Evolutionary conservation across 2,888 invertebrate genomes (phyloP).

Genomic region (Melinaea marsaeus): DNA sequence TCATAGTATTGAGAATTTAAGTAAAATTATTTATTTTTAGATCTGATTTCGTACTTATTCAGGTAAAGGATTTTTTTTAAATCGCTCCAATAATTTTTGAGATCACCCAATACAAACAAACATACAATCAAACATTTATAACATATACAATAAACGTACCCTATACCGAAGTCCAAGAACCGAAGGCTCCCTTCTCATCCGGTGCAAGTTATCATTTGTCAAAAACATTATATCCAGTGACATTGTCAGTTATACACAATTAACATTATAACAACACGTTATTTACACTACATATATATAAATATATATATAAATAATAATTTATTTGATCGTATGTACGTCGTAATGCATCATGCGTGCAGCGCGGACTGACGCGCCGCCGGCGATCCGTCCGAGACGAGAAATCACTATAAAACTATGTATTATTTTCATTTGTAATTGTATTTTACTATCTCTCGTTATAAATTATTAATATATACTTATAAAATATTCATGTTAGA

Average conservation of each 20-base stretch:
- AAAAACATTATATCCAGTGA: slow-evolving; percentile 76
- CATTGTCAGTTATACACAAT: slow-evolving; percentile 47
- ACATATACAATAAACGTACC: slow-evolving; percentile 46
- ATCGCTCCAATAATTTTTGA: no score
- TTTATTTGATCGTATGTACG: slow-evolving; percentile 36
- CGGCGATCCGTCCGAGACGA: slow-evolving; percentile 40
- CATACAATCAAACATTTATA: neutral
- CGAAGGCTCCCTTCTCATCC: slow-evolving; percentile 69
- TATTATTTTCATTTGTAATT: slow-evolving; percentile 53
- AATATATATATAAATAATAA: neutral
- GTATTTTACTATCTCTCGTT: slow-evolving; percentile 32
- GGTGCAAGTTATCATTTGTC: slow-evolving; percentile 72
- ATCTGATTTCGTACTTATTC: no score
- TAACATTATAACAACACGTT: slow-evolving; percentile 48
- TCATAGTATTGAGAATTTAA: no score
- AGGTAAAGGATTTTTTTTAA: no score
- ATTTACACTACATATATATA: slow-evolving; percentile 10
- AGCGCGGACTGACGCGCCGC: slow-evolving; percentile 50
- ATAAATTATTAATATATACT: no score
- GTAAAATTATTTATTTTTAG: no score
- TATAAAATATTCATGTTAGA: no score
- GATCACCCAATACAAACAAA: neutral
- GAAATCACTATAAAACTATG: slow-evolving; percentile 68
- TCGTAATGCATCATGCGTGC: slow-evolving; percentile 73
- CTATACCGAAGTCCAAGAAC: slow-evolving; percentile 71